Base-by-base conservation (phyloP, 2,888 invertebrate species). In the Syrphus vitripennis region DNA sequence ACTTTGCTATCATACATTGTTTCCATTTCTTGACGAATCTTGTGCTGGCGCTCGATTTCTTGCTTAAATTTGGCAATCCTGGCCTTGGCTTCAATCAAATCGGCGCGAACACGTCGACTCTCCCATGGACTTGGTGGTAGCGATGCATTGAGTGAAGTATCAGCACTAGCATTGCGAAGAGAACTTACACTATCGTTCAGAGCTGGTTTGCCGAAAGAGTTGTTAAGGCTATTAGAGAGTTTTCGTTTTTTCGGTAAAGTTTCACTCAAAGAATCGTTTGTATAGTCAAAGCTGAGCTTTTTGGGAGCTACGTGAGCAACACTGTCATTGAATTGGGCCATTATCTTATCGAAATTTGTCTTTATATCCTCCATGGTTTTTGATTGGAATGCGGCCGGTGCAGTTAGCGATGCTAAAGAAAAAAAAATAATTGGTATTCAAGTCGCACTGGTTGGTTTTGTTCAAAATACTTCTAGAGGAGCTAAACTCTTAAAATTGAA, bases 1-100 rank as follows among this genome's bases (percentile, higher is more conserved):
- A 95, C 95, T 90, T 97, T 96, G 86, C 95, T 95, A 81, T 96
- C 95, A 91, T 95, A 96, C 74, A 96, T 91, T 12, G 96, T 94
- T 89, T 96, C 95, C 93, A 95, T 95, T 91, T 96, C 95, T 76
- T 95, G 95, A 4, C 95, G 94, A 19, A 96, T 93, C 79, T 94
- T 94, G 80, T 96, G 95, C 90, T 96, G 94, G 40, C 96, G 95
- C 72, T 94, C 94, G 16, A 96, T 94, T 86, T 95, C 93, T 29
- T 94, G 89, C 77, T 91, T 91, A 14, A 92, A 87, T 40, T 91
- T 89, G 0, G 69, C 7, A 6, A 91, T 88, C 92, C 94, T 93
- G 31, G 94, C 93, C 89, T 93, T 94, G 0, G 95, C 94, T 89
- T 94, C 95, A 79, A 95, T 93, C 63, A 96, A 91, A 91, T 96